A percentile compares a stretch with the other conserved stretches of the same genome.
These are phyloP conservation scores for Ormyrus thymus DNA, from an alignment of 2,888 invertebrate species.

Conservation along the genomic window DNA sequence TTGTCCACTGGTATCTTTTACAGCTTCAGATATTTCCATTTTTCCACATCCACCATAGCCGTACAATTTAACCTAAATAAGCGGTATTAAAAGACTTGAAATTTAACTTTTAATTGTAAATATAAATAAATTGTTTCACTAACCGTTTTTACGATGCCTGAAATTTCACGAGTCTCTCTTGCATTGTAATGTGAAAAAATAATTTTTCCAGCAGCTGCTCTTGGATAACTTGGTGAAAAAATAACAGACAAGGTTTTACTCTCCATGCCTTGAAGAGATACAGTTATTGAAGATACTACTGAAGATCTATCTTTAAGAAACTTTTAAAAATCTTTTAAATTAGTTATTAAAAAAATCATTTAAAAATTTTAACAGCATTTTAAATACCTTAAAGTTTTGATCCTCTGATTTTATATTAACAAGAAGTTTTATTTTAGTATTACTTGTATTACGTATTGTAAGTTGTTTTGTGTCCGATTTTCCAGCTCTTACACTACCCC, in stretches of 20 bases:
- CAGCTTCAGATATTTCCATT: slow-evolving; percentile 76
- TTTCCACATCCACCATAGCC: slow-evolving; percentile 79
- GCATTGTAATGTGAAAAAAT: slow-evolving; percentile 76
- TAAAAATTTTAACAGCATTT: slow-evolving; percentile 1
- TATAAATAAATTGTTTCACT: slow-evolving; percentile 33
- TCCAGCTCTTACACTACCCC: slow-evolving; percentile 79
- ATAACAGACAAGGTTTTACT: slow-evolving; percentile 77
- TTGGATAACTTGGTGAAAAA: slow-evolving; percentile 78
- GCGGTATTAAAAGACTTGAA: slow-evolving; percentile 18
- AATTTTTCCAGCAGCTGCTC: slow-evolving; percentile 77
- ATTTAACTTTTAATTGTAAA: background rate
- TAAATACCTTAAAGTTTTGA: slow-evolving; percentile 70
- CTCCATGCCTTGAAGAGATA: slow-evolving; percentile 78
- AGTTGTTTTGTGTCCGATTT: slow-evolving; percentile 77
- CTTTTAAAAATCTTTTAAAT: slow-evolving; percentile 58
- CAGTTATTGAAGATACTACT: slow-evolving; percentile 65
- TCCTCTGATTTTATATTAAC: slow-evolving; percentile 73
- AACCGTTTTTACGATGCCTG: slow-evolving; percentile 46
- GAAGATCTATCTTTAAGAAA: slow-evolving; percentile 68
- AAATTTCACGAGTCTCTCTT: slow-evolving; percentile 57
- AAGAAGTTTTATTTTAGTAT: slow-evolving; percentile 78
- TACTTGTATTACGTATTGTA: slow-evolving; percentile 78
- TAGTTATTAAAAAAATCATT: slow-evolving; percentile 6
- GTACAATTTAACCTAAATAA: slow-evolving; percentile 74
- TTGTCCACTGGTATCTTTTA: slow-evolving; percentile 78